These are phyloP conservation scores for Heliconius congener DNA, from an alignment of 1,140 invertebrate species.

Conservation along the genomic window DNA sequence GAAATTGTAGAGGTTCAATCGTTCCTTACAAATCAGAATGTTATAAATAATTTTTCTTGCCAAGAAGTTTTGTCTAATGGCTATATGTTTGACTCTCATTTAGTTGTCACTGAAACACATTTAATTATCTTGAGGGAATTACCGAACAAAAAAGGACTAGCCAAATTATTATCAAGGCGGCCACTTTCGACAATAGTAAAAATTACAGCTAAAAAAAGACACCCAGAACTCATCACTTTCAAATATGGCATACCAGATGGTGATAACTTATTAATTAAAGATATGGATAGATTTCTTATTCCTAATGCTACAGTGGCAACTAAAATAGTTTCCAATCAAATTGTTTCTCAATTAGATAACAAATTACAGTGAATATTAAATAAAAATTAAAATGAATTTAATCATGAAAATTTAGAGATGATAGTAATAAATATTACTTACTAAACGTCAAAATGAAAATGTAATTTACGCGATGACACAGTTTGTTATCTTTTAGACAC, in stretches of 20 bases:
- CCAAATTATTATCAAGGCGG: constrained; percentile 91
- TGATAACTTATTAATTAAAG: constrained; percentile 87
- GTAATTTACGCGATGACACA: background rate
- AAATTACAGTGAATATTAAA: constrained; percentile 51
- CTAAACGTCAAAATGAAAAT: background rate
- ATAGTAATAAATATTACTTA: background rate
- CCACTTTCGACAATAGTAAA: constrained; percentile 95
- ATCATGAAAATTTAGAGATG: background rate
- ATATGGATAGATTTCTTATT: constrained; percentile 96
- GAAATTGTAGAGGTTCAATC: constrained; percentile 72
- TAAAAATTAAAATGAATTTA: background rate
- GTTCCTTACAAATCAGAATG: constrained; percentile 92
- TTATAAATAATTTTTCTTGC: constrained; percentile 93
- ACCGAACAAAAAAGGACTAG: constrained; percentile 87
- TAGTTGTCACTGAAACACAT: constrained; percentile 94
- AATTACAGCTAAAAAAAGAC: constrained; percentile 96
- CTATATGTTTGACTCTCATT: constrained; percentile 91
- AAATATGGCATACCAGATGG: constrained; percentile 92
- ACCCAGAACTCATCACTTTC: constrained; percentile 97
- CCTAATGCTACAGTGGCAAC: constrained; percentile 95
- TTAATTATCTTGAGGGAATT: constrained; percentile 93
- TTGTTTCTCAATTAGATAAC: constrained; percentile 77
- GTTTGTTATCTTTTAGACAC: constrained; percentile 20
- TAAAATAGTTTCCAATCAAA: constrained; percentile 85
- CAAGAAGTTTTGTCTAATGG: constrained; percentile 95